Evolutionary conservation across 1,140 invertebrate genomes (phyloP), one percentile per base, ranked within the genome.

Genomic region (Philaenus spumarius): DNA sequence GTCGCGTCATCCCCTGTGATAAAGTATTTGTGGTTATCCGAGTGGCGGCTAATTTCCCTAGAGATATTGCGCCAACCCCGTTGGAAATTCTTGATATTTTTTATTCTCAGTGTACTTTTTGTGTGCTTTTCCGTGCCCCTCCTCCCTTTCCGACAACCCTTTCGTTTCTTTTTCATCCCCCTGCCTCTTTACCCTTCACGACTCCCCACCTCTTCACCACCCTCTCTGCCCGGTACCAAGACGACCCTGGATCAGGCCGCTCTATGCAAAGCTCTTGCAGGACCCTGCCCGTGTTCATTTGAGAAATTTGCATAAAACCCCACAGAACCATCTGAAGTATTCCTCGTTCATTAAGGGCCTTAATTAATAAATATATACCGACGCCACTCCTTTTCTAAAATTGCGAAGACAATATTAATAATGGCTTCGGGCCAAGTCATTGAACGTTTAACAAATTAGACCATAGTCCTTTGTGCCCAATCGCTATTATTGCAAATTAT

Each of bases 361-460:
- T 53, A 53, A 53, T 53, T 53, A 53, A 53, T 53, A 53, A 53
- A 53, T 53, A 53, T 35, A 53, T 39, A 39, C 50, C 50, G 50
- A 37, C 50, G 19, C 50, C 30, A 37, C 30, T 53, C 37, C 50
- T 53, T 53, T 53, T 22, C 5, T 35, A 35, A 34, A 53, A 53
- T 53, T 53, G 37, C 22, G 37, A 53, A 53, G 50, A 53, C 50
- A 53, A 53, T 39, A 17, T 53, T 53, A 39, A 37, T 53, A 53
- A n/a, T 23, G 47, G 22, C 20, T 23, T 50, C 47, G 22, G 47
- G 26, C 26, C 26, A 30, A 30, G 3, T 9, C 26, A 30, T 30
- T 30, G 26, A 30, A 9, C 3, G 26, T 30, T 30, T 30, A 30
- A 30, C 9, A 30, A 30, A 30, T 30, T 30, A 30, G 26, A 30